Percentiles rank a stretch among this genome's conserved stretches.
These are phyloP conservation scores for Teleogryllus oceanicus DNA, from an alignment of 2,888 invertebrate genomes.

Conservation along the genomic window DNA sequence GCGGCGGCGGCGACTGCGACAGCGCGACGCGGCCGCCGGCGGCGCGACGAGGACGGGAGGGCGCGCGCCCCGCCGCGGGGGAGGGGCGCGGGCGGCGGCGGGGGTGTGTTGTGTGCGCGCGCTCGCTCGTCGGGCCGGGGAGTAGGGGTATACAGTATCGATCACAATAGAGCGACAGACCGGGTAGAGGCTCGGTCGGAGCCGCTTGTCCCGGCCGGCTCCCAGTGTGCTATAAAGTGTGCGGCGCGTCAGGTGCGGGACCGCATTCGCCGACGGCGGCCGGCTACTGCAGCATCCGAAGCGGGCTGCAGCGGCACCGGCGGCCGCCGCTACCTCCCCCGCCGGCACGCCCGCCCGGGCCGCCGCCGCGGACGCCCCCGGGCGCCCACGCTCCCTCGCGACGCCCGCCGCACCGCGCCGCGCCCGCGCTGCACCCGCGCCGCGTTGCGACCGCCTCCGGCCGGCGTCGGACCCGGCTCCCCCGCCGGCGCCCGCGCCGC, in stretches of 20 bases:
- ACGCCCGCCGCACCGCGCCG: not conserved
- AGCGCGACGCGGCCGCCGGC: not conserved
- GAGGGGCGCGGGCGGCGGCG: not conserved
- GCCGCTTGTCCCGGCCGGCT: not conserved
- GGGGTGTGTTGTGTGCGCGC: not conserved
- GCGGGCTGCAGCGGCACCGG: not conserved
- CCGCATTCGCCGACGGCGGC: not conserved
- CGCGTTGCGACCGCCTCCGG: not conserved
- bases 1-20: not conserved
- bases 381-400: not conserved
- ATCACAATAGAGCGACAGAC: slow-evolving; percentile 18
- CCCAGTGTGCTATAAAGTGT: slow-evolving; percentile 18
- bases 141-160: slow-evolving; percentile 18
- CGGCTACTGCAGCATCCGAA: not conserved
- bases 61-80: not conserved
- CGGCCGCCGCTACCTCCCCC: not conserved
- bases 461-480: not conserved
- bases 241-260: not conserved
- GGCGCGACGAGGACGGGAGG: not conserved
- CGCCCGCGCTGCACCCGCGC: not conserved
- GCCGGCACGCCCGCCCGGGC: not conserved
- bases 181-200: not conserved
- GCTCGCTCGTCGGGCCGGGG: not conserved
- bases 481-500: not conserved
- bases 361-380: not conserved